Evolutionary conservation across 2,113 vertebrate genomes (phyloP), one percentile per base, ranked within the genome.

Genomic region (Elanus axillaris): DNA sequence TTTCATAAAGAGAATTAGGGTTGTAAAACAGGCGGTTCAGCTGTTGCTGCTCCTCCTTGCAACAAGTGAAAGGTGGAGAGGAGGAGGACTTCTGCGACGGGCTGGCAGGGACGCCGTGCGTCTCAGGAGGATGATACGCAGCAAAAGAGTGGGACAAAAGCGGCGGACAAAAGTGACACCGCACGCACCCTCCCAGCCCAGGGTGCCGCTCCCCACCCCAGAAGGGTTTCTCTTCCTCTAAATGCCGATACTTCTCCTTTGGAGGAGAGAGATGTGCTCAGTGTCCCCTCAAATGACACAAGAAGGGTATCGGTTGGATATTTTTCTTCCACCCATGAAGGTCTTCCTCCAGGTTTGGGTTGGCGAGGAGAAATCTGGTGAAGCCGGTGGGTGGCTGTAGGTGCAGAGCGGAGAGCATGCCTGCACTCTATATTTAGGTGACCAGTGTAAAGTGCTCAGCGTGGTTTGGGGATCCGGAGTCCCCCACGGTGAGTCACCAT

Each of bases 101-200:
- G 21, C 40, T 62, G 62, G 6, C 4, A 12, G 25, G 43, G 32
- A 20, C 17, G 7, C 17, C 0, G 0, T 22, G 14, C 79, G 34
- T 42, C 78, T 56, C 42, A 43, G 1, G 3, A 76, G 56, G 52
- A 71, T 60, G 66, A 66, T 13, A 16, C 0, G 1, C 36, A 66
- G 27, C 3, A 13, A 72, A n/a, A 32, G 31, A 80, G 31, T 0
- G 3, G 38, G 38, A 80, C 6, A 10, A 69, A 88, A 69, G 10
- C 5, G 4, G 47, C 36, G 6, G 38, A 56, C 3, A 2, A 79
- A 64, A 75, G 40, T 31, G 43, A 86, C 86, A 68, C 16, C 0
- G 1, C 56, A n/a, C 17, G 53, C 8, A 7, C 6, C 3, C n/a
- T 86, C 68, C 14, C 76, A 64, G 43, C 16, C 31, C 5, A 2